Evolutionary conservation across 2,888 invertebrate genomes (phyloP).

Genomic region (Helobdella robusta): DNA sequence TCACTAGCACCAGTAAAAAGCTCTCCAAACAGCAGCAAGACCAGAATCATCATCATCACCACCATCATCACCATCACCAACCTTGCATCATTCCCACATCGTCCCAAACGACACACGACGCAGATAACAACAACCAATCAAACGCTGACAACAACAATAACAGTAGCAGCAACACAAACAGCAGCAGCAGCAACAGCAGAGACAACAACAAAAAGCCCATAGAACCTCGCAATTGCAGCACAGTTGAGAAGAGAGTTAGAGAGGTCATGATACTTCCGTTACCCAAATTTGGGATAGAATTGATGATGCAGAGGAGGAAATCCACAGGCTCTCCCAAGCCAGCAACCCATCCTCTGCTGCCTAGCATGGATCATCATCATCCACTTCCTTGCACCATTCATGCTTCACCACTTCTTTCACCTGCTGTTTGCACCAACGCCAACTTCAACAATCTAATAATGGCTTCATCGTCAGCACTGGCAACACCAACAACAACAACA

Average conservation of each 20-base stretch:
- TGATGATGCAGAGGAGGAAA: slow-evolving; percentile 2
- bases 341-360: background rate
- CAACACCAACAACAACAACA: no score
- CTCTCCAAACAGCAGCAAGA: no score
- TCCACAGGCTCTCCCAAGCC: background rate
- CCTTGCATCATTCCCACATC: background rate
- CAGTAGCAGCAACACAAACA: no score
- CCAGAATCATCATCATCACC: no score
- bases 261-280: slow-evolving; percentile 26
- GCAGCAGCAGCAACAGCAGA: no score
- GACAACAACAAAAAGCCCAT: background rate
- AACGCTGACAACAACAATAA: no score
- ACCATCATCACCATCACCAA: background rate
- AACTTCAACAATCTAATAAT: no score
- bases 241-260: no score
- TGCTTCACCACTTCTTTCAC: background rate
- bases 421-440: background rate
- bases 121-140: no score
- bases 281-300: slow-evolving; percentile 26
- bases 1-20: no score
- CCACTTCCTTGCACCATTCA: background rate
- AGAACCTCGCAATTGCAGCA: slow-evolving; percentile 13
- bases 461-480: no score
- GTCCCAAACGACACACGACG: background rate
- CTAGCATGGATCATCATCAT: background rate